Base-by-base conservation (phyloP, 2,888 invertebrate species). In the Epistrophe grossulariae region DNA sequence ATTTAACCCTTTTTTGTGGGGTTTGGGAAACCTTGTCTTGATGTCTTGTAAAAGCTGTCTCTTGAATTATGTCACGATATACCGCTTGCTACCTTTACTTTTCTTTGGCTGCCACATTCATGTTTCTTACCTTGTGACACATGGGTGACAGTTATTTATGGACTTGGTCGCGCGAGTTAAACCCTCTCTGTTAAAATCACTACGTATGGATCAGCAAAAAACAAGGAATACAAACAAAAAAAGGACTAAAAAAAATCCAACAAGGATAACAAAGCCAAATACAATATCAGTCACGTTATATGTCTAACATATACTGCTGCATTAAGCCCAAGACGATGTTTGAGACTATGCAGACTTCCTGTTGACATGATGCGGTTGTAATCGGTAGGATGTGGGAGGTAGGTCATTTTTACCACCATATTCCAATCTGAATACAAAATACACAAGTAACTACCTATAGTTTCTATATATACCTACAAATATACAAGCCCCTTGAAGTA, bases 91-190 rank as follows among this genome's bases (percentile, higher is more conserved):
- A 71, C 64, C 70, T 52, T 52, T 28, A 28, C 55, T n/a, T 50
- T 68, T 66, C 62, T 31, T 50, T 80, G 35, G 71, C 79, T 83
- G 87, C 76, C 83, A 83, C 87, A 79, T 83, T 83, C 87, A 87
- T 87, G 87, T 87, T 87, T 83, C 87, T 87, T 87, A 87, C 87
- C 87, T 79, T 79, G 87, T 87, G 87, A 87, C 87, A 79, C 87
- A 83, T 83, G 87, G 87, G 71, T 79, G 87, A 87, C 87, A 87
- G 87, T 87, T 83, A 87, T 87, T 87, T 87, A 87, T 87, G 82
- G 87, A 87, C 82, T 79, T 83, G 76, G 82, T 79, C 59, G 87
- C 76, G 78, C 76, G 43, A 82, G 50, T 68, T 70, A 79, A 82
- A 66, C 64, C 85, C 71, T 64, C 66, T 64, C 52, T 70, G 68